phyloP scores from a whole-genome alignment of 2,113 vertebrate species.

The Leptobrachium ailaonicum region DNA sequence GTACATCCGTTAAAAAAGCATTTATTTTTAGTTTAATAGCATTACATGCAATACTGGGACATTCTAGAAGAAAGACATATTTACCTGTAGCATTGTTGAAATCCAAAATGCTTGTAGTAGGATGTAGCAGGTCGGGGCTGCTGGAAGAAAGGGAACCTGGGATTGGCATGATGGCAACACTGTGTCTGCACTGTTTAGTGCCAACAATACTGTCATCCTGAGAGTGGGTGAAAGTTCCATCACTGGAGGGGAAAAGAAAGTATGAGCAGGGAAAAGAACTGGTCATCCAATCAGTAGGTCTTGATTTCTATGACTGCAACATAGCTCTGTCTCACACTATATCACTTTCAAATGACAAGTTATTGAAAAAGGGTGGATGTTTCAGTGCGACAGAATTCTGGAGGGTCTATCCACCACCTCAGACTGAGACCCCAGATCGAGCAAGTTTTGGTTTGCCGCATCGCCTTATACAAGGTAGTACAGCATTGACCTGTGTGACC shows the following conservation, averaged over 20 bases:
- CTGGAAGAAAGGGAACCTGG: constrained; percentile 89
- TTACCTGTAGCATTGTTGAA: constrained; percentile 93
- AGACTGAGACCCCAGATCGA: too few species aligned
- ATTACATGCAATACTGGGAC: too few species aligned
- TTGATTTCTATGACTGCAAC: background rate
- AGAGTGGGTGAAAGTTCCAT: constrained; percentile 86
- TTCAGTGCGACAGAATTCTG: too few species aligned
- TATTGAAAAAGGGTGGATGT: too few species aligned
- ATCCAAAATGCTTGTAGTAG: constrained; percentile 84
- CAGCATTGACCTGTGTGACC: too few species aligned
- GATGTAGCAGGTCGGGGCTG: constrained; percentile 92
- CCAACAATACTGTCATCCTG: constrained; percentile 97
- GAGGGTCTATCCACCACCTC: too few species aligned
- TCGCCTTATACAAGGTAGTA: too few species aligned
- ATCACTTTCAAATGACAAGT: too few species aligned
- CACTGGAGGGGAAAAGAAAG: constrained; percentile 69
- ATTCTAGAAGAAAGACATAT: background rate
- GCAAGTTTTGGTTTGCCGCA: too few species aligned
- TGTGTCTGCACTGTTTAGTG: constrained; percentile 90
- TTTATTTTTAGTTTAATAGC: too few species aligned
- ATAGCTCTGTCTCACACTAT: too few species aligned
- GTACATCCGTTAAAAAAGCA: too few species aligned
- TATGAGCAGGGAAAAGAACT: background rate
- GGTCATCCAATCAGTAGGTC: background rate
- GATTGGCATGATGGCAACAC: constrained; percentile 93